phyloP scores from a whole-genome alignment of 2,113 vertebrate species.

The Rhea americana region DNA sequence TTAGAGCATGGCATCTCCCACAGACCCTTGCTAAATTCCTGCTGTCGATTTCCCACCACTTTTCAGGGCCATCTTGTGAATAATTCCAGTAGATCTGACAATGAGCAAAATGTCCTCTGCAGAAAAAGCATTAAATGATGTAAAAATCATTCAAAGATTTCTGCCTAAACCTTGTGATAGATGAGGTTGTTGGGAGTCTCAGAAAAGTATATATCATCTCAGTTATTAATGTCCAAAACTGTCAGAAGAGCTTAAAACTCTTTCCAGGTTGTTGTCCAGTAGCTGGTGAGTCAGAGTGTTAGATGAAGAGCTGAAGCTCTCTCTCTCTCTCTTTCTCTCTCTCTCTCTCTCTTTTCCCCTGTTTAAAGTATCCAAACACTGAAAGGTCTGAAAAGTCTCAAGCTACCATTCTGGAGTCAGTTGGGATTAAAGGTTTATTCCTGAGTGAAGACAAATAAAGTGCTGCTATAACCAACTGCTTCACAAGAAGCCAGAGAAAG shows the following conservation, averaged over 20 bases:
- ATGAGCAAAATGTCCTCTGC: neutral
- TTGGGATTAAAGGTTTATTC: neutral
- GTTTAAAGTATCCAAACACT: neutral
- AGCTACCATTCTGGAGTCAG: neutral
- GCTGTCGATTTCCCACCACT: neutral
- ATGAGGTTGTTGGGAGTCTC: neutral
- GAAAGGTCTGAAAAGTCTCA: neutral
- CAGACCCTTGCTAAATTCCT: neutral
- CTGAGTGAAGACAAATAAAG: slow-evolving; percentile 1
- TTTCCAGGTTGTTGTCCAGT: slow-evolving; percentile 55
- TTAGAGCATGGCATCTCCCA: neutral
- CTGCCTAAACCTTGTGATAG: neutral
- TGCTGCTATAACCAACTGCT: neutral
- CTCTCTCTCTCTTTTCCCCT: neutral
- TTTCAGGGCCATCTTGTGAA: neutral
- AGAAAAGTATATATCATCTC: neutral
- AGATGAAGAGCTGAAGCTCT: slow-evolving; percentile 2
- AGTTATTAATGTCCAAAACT: neutral
- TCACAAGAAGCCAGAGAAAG: neutral
- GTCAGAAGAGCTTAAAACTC: slow-evolving; percentile 34
- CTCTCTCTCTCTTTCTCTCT: neutral
- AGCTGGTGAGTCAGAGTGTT: slow-evolving; percentile 47
- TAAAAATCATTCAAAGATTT: neutral
- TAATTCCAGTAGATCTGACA: neutral
- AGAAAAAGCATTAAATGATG: neutral